Evolutionary conservation across 2,797 vertebrate genomes (phyloP).

Genomic region (Cossypha heuglini): DNA sequence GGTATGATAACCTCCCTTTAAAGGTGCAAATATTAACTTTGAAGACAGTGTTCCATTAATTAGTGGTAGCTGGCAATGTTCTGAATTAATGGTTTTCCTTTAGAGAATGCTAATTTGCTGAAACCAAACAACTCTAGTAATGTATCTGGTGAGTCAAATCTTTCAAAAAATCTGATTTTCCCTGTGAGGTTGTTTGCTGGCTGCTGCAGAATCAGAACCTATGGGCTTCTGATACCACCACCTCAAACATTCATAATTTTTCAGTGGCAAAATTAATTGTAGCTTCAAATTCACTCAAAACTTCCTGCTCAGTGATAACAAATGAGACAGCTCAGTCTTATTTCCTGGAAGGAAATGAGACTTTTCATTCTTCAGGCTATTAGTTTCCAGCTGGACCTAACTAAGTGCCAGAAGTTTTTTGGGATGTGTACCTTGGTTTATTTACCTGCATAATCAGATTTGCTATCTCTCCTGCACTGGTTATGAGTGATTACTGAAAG

Average conservation of each 20-base stretch:
- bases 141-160: neutral
- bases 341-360: neutral
- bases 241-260: neutral
- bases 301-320: neutral
- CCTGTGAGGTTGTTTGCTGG: neutral
- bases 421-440: neutral
- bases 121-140: neutral
- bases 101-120: neutral
- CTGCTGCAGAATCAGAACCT: neutral
- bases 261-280: neutral
- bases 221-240: neutral
- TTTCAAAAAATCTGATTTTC: neutral
- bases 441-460: neutral
- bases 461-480: neutral
- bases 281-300: neutral
- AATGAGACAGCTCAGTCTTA: neutral
- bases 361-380: neutral
- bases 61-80: neutral
- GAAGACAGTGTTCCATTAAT: neutral
- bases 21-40: neutral
- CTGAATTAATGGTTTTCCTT: neutral
- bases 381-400: neutral
- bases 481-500: neutral
- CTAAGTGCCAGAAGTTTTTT: neutral
- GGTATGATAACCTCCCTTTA: neutral